Evolutionary conservation across 2,888 invertebrate species (phyloP).

Genomic region (Drosophila subquinaria): DNA sequence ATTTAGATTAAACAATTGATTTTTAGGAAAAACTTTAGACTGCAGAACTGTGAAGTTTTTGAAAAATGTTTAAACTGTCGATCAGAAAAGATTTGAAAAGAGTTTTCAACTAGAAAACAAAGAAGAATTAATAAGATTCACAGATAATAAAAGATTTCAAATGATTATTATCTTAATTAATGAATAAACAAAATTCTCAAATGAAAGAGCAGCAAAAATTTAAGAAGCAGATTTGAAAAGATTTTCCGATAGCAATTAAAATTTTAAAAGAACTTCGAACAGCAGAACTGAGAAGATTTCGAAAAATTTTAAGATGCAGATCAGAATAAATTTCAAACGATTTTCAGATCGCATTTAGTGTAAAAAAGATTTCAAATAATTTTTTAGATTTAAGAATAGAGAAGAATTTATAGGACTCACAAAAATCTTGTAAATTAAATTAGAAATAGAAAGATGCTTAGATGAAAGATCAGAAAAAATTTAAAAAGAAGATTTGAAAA

Average conservation of each 20-base stretch:
- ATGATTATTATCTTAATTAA: not conserved
- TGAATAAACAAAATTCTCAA: not conserved
- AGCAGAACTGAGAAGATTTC: too few relatives aligned
- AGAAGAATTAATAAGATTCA: not conserved
- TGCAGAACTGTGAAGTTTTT: not conserved
- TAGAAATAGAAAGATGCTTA: not conserved
- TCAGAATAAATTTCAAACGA: not conserved
- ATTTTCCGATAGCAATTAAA: not conserved
- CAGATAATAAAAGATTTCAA: not conserved
- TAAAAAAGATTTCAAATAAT: not conserved
- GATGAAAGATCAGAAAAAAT: too few relatives aligned
- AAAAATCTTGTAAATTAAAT: too few relatives aligned
- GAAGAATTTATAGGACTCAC: too few relatives aligned
- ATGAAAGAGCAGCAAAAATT: not conserved
- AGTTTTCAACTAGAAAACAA: too few relatives aligned
- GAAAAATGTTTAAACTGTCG: too few relatives aligned
- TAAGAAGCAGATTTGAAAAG: not conserved
- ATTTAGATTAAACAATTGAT: not conserved
- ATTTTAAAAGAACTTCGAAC: too few relatives aligned
- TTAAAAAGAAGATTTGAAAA: too few relatives aligned
- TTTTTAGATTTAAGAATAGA: not conserved
- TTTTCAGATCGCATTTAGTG: not conserved
- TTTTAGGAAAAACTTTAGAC: not conserved
- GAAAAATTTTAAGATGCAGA: too few relatives aligned
- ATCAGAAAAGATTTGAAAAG: too few relatives aligned